Evolutionary conservation across 2,888 invertebrate species (phyloP).

Genomic region (Lacanobia wlatinum): DNA sequence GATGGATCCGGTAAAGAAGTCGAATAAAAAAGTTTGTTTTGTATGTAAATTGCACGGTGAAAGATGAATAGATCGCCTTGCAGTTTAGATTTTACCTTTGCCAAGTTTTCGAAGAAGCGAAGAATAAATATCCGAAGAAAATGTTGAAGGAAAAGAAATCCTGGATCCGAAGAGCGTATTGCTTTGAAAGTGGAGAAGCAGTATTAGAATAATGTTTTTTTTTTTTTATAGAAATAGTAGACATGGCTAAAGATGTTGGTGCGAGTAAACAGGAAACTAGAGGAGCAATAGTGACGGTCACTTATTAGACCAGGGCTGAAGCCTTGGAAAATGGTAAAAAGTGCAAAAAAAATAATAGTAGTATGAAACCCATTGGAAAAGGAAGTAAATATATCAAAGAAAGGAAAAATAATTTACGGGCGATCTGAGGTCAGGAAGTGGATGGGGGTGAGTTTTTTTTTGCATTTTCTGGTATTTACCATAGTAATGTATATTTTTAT

Average conservation of each 20-base stretch:
- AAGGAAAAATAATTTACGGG: too few species aligned
- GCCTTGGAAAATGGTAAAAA: too few species aligned
- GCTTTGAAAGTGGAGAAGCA: conserved; percentile 8
- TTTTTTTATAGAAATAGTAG: background rate
- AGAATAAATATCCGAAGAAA: conserved; percentile 46
- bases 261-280: background rate
- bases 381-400: too few species aligned
- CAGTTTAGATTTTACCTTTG: conserved; percentile 44
- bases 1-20: conserved; percentile 39
- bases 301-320: too few species aligned
- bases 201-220: background rate
- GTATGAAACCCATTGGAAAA: too few species aligned
- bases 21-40: conserved; percentile 49
- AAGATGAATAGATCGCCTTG: conserved; percentile 56
- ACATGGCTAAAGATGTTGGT: background rate
- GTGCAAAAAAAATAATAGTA: too few species aligned
- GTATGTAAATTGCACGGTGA: conserved; percentile 49
- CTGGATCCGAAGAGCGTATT: background rate
- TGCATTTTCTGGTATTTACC: too few species aligned
- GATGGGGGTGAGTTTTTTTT: too few species aligned
- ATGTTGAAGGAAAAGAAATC: conserved; percentile 26
- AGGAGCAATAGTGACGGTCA: too few species aligned
- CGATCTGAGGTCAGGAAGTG: too few species aligned
- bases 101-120: conserved; percentile 36
- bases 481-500: too few species aligned